These are phyloP conservation scores for Caenorhabditis virilis DNA, from an alignment of 2,888 invertebrate species.

Conservation along the genomic window DNA sequence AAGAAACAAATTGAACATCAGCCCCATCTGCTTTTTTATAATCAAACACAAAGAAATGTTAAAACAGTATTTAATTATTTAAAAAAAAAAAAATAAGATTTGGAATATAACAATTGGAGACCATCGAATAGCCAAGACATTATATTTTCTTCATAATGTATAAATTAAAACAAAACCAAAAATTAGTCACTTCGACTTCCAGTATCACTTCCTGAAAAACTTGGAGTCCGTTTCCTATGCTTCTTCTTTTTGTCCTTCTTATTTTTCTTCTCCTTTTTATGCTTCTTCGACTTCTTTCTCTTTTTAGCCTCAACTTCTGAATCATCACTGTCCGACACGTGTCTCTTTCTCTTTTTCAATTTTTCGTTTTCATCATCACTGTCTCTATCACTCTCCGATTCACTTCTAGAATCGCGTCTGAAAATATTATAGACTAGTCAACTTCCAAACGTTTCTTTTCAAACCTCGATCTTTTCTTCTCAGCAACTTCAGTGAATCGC, in stretches of 20 bases:
- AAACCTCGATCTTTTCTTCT: constrained; percentile 1
- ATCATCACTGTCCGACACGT: constrained; percentile 9
- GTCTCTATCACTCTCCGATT: constrained; percentile 7
- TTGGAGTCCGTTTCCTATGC: constrained; percentile 40
- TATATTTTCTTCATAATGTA: too few relatives aligned
- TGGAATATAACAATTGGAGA: neutral
- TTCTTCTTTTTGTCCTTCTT: constrained; percentile 56
- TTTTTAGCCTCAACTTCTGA: constrained; percentile 32
- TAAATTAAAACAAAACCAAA: constrained; percentile 1
- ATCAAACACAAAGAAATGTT: too few relatives aligned
- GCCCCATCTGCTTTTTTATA: too few relatives aligned
- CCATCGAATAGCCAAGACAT: constrained; percentile 2
- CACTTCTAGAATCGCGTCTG: constrained; percentile 1
- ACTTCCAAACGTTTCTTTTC: constrained; percentile 1
- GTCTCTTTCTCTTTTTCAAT: constrained; percentile 3
- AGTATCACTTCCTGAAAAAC: constrained; percentile 19
- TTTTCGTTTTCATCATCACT: too few relatives aligned
- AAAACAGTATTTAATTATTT: neutral
- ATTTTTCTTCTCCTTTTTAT: constrained; percentile 49
- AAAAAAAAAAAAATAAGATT: constrained; percentile 1
- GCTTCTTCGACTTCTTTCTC: constrained; percentile 34
- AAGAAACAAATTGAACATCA: too few relatives aligned
- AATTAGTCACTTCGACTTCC: constrained; percentile 35
- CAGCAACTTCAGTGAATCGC: constrained; percentile 9
- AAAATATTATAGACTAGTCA: neutral